Conservation (phyloP, 1,140 invertebrate species). For the Drosophila kanapiae region DNA sequence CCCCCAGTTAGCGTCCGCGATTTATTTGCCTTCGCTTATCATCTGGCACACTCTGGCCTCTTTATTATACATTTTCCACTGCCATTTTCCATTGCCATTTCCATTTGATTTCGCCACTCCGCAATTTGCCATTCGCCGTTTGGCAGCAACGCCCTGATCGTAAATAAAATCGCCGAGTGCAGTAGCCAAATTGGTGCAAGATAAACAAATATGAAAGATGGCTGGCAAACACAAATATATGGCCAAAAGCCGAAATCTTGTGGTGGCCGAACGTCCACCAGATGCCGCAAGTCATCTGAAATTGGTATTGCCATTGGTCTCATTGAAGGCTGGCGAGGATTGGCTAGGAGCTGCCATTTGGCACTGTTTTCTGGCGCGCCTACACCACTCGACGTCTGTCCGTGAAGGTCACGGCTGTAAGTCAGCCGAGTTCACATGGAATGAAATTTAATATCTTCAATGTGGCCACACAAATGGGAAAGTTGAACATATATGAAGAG, state of each 20-base stretch:
- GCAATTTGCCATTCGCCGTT: constrained; percentile 45
- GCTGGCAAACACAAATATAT: constrained; percentile 42
- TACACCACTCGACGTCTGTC: not conserved
- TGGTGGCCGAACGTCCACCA: constrained; percentile 13
- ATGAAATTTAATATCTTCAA: not conserved
- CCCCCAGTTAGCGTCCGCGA: constrained; percentile 26
- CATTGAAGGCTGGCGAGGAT: constrained; percentile 9
- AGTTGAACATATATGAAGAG: not conserved
- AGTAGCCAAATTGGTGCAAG: constrained; percentile 64
- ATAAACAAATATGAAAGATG: constrained; percentile 64
- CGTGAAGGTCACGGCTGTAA: constrained; percentile 35
- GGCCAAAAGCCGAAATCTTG: constrained; percentile 16
- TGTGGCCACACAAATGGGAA: not conserved
- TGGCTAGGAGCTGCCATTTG: constrained; percentile 19
- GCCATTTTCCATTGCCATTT: constrained; percentile 16
- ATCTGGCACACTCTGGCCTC: constrained; percentile 58
- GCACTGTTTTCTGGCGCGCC: constrained; percentile 12
- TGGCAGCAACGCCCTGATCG: constrained; percentile 67
- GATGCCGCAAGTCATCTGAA: constrained; percentile 33
- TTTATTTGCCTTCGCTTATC: constrained; percentile 70
- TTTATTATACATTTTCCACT: constrained; percentile 37
- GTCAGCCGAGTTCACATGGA: not conserved
- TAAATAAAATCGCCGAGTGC: constrained; percentile 56
- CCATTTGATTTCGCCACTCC: constrained; percentile 45
- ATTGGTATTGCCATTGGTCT: constrained; percentile 5